Evolutionary conservation across 2,113 vertebrate species (phyloP), one percentile per base, ranked within the genome.

Genomic region (Eulemur rufifrons): DNA sequence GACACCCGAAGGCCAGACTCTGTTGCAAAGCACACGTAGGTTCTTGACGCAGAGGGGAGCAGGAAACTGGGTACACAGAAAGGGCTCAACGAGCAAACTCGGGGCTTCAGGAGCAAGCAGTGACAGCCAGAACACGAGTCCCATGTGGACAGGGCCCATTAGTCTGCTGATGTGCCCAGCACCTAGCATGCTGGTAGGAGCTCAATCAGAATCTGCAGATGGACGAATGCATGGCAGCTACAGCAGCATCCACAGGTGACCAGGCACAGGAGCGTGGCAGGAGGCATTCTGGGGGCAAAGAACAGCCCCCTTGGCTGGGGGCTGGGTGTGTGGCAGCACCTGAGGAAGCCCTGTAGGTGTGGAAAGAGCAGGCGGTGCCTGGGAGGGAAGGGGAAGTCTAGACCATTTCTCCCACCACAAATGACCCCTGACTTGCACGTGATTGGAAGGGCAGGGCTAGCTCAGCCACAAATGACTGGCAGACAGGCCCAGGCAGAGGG

Each of bases 371-470:
- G 88, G 76, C 34, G 0, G 18, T 39, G 63, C 5, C 39, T 21
- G 6, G 14, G 18, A 56, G 56, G 25, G 37, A 95, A 95, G 37
- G 82, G 88, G 88, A 96, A 96, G 93, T 96, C 63, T 54, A 92
- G 61, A 77, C 84, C 89, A 92, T 77, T 89, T 87, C 61, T 88
- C 73, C 94, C 86, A 93, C 97, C 97, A 96, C 97, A 96, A 95
- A 91, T 96, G 89, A 97, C 64, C 95, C 93, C 93, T 95, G 86
- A n/a, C 52, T 68, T 8, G 1, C 76, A 61, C 86, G 39, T 56
- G 86, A 89, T 61, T n/a, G 94, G 59, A 66, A 91, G 54, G 87
- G 68, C 71, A 96, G 56, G 45, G 39, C 84, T 86, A 47, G 89
- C 61, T 94, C 95, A 92, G 94, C 63, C 89, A 74, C 97, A 37